Evolutionary conservation across 2,113 vertebrate species (phyloP), one percentile per base, ranked within the genome.

Genomic region (Poecile atricapillus): DNA sequence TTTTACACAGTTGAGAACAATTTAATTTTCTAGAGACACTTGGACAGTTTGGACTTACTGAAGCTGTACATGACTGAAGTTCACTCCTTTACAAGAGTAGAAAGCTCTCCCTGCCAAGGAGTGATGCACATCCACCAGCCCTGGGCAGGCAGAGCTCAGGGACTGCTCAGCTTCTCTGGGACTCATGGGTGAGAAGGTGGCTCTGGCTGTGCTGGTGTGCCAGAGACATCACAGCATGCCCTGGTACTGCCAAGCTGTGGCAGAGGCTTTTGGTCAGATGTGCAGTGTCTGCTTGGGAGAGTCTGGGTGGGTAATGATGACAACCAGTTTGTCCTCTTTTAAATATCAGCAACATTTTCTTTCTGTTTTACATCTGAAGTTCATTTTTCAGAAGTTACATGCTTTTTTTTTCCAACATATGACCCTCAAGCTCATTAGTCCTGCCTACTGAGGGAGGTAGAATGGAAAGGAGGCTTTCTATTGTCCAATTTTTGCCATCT

Each of bases 121-220:
- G 44, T 0, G 0, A 13, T n/a, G 13, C 1, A 1, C 1, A 3
- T 11, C 31, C 62, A 31, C 16, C 44, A 78, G 55, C 15, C 60
- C 55, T 0, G 3, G 73, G 70, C 35, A 70, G 50, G 33, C 5
- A 15, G 33, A 19, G 27, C 35, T 24, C 27, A 18, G 64, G 17
- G 2, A 1, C 52, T 65, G 41, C 52, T 76, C 39, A 46, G 39
- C 24, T 52, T 59, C 19, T 10, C 35, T 2, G 1, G 7, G 24
- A 17, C 4, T 3, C 4, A 3, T 0, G 0, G n/a, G 16, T 2
- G 2, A 59, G 46, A 27, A 19, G 52, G 28, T 7, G 3, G 17
- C 69, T 53, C 74, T 43, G 82, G 58, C n/a, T 73, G 47, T 28
- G 39, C 37, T 2, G 3, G 21, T 3, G 5, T 2, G 30, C 23